A percentile compares a stretch with the other conserved stretches of the same genome.
phyloP scores from a whole-genome alignment of 2,797 vertebrate species.

The Lutjanus argentimaculatus region DNA sequence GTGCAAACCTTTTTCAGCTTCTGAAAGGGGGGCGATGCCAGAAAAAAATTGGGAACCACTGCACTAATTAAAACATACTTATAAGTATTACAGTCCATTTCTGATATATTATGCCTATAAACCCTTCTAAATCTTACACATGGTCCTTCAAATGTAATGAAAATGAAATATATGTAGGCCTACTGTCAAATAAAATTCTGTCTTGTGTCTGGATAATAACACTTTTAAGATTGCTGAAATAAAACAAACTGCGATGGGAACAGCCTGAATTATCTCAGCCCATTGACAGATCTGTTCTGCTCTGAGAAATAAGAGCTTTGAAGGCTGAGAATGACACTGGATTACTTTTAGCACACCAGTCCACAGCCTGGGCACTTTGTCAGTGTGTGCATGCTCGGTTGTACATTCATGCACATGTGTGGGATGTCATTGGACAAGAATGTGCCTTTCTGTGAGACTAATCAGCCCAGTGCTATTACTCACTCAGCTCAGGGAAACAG shows the following conservation, averaged over 20 bases:
- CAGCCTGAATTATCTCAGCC: neutral
- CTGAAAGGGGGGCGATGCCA: no score
- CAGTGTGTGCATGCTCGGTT: neutral
- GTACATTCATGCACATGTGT: slow-evolving; percentile 38
- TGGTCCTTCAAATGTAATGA: neutral
- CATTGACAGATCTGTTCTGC: neutral
- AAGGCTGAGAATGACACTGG: slow-evolving; percentile 20
- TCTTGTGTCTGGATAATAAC: neutral
- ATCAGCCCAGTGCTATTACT: slow-evolving; percentile 56
- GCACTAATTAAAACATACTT: no score
- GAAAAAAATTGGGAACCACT: no score
- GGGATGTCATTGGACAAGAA: slow-evolving; percentile 70
- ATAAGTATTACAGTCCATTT: no score
- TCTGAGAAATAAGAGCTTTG: neutral
- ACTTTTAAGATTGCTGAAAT: neutral
- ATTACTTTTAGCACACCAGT: slow-evolving; percentile 6
- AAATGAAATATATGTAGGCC: neutral
- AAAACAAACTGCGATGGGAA: neutral
- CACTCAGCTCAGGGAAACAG: slow-evolving; percentile 64
- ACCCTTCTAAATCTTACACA: no score
- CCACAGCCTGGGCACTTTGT: neutral
- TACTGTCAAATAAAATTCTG: neutral
- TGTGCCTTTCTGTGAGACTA: slow-evolving; percentile 60
- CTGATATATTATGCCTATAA: no score
- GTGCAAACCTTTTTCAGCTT: no score